Base-by-base conservation (phyloP, 1,140 invertebrate genomes). In the Babylonia areolata region DNA sequence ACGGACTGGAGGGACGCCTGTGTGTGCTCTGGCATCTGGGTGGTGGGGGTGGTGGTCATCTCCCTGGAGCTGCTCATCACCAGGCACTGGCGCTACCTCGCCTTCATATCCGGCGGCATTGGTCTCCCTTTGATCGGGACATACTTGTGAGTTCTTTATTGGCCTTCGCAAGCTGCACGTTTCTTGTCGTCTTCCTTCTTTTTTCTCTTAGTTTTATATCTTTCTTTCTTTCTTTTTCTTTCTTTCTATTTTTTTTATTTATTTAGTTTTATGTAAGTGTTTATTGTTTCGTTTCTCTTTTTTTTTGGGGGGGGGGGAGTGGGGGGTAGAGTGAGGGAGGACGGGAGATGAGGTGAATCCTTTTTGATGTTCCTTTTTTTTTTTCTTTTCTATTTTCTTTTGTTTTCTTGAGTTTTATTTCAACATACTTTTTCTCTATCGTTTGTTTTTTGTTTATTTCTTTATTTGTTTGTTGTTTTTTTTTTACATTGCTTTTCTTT, bases 1-100 rank as follows among this genome's bases (percentile, higher is more conserved):
- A 88, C 88, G 31, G 88, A 92, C 69, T 92, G 91, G 90, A 84
- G 92, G 33, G 92, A 93, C 85, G 88, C 90, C 23, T 91, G 90
- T 82, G 85, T 91, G 28, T 92, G 91, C 69, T 87, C 89, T 9
- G 87, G 91, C 46, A 78, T 91, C 9, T 93, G 92, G 92, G 89
- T 89, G 75, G 40, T 91, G 1, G 92, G 92, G 6, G 88, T 89
- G 15, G 81, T 89, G 23, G 12, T 91, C 3, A 42, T 91, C 2
- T 89, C 90, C 5, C n/a, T 93, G 40, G 87, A 91, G 75, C 89
- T 89, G 23, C 84, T 88, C 28, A 73, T 91, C n/a, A 90, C 90
- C 20, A 39, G 88, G 15, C 86, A 92, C 85, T 92, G 92, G 92
- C 85, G 90, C 6, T 91, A 90, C 75, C 85, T 92, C 28, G 92